Evolutionary conservation across 2,797 vertebrate genomes (phyloP), one percentile per base, ranked within the genome.

Genomic region (Ambastaia sidthimunki): DNA sequence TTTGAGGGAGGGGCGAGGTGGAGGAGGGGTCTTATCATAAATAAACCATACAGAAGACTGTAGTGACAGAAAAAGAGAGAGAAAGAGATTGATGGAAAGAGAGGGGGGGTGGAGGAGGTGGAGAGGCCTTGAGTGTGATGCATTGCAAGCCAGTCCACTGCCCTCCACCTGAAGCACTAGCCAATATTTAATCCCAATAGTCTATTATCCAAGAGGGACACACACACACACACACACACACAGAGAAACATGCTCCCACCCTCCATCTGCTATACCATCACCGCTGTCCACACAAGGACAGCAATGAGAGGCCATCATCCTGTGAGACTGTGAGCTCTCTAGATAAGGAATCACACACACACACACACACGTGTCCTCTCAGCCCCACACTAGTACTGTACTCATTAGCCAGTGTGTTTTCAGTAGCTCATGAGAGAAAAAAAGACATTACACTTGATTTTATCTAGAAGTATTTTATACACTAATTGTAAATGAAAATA

Each of bases 161-260:
- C 85, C 83, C 81, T 89, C 83, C 83, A 84, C 82, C 79, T 82
- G 84, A 85, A 84, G 86, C 84, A 80, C 82, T 78, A 75, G 81
- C 83, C 86, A 85, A 87, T 85, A 86, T 86, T 85, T 86, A 86
- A 86, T 86, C 84, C 83, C 77, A 77, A 85, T 83, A 84, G 84
- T 86, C 88, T 83, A 86, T 88, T 88, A 86, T 80, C 84, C 81
- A 73, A 77, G 73, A 83, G 71, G 54, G 41, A 75, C 75, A 78
- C 79, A 71, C 71, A 80, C 57, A 69, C 78, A 80, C 78, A 80
- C 57, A 60, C 82, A 78, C 78, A 70, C 55, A 69, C 65, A 57
- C 16, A 41, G 57, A 74, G 37, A 62, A 25, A 80, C 68, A 73
- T 54, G 72, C 82, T 47, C 57, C 73, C 72, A 83, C 57, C 68